Evolutionary conservation across 1,140 invertebrate genomes (phyloP).

Genomic region (Copidosoma floridanum): DNA sequence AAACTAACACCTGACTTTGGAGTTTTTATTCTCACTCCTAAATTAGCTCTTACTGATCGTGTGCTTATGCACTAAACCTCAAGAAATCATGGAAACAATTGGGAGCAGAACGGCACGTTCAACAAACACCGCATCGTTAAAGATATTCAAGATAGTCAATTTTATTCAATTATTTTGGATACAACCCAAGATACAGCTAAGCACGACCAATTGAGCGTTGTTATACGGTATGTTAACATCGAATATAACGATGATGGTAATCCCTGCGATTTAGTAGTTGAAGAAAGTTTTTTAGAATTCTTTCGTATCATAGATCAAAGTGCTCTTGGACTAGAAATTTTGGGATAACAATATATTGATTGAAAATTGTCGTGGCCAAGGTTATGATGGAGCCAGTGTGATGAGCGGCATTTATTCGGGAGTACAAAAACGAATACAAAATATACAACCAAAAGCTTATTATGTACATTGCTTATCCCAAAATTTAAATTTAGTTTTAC

Average conservation of each 20-base stretch:
- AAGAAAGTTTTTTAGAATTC: conserved; percentile 31
- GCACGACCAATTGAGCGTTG: conserved; percentile 31
- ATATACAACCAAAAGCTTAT: conserved; percentile 28
- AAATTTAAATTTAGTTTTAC: conserved; percentile 39
- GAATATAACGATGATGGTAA: conserved; percentile 23
- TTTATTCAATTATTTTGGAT: too few species aligned
- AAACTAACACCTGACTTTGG: too few species aligned
- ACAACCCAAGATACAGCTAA: conserved; percentile 36
- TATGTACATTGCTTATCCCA: conserved; percentile 39
- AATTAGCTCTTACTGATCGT: too few species aligned
- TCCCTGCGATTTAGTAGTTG: conserved; percentile 22
- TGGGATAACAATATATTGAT: not conserved
- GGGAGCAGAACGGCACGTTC: too few species aligned
- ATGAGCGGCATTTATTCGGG: conserved; percentile 40
- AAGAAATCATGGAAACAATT: too few species aligned
- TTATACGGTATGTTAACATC: conserved; percentile 29
- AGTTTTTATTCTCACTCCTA: too few species aligned
- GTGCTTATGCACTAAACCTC: too few species aligned
- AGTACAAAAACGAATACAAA: conserved; percentile 33
- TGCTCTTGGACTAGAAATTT: conserved; percentile 31
- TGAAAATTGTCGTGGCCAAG: conserved; percentile 35
- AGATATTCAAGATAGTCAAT: conserved; percentile 32
- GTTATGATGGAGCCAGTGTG: conserved; percentile 38
- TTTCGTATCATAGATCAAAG: conserved; percentile 29
- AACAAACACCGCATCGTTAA: too few species aligned